A percentile compares a stretch with the other conserved stretches of the same genome.
phyloP scores from a whole-genome alignment of 1,140 invertebrate species.

The Penaeus japonicus region DNA sequence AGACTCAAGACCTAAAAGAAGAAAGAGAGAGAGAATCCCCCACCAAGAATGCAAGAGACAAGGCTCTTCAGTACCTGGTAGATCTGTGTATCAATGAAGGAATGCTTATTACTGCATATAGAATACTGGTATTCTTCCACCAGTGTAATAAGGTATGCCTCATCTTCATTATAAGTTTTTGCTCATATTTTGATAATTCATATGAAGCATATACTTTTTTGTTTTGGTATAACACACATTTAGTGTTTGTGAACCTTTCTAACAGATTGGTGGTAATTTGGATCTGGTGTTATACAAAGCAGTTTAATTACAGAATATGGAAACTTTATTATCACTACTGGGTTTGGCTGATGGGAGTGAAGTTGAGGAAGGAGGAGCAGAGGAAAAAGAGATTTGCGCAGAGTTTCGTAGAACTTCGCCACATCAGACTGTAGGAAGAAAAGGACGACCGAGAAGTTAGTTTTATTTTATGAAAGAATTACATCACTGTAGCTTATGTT shows the following conservation, averaged over 20 bases:
- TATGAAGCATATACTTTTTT: no score
- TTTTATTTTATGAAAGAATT: no score
- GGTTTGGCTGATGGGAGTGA: slow-evolving; percentile 17
- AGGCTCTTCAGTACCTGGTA: slow-evolving; percentile 4
- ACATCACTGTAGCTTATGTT: no score
- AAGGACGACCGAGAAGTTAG: no score
- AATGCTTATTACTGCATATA: slow-evolving; percentile 31
- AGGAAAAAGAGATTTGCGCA: not conserved
- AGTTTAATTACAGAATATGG: slow-evolving; percentile 25
- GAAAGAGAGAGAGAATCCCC: not conserved
- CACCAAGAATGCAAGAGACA: not conserved
- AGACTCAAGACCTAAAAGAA: not conserved
- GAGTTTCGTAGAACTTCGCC: not conserved
- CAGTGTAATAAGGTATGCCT: not conserved
- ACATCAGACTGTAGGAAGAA: not conserved
- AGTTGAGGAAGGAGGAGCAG: not conserved
- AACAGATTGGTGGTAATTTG: no score
- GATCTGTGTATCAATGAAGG: slow-evolving; percentile 9
- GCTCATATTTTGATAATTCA: no score
- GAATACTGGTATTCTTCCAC: slow-evolving; percentile 25
- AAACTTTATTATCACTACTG: slow-evolving; percentile 11
- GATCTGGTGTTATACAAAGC: no score
- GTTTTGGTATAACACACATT: no score
- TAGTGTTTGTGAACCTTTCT: no score
- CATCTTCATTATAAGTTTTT: not conserved